Percentiles rank a stretch among this genome's conserved stretches.
Conservation (phyloP, 2,797 vertebrate genomes). For the Chelidonichthys spinosus region DNA sequence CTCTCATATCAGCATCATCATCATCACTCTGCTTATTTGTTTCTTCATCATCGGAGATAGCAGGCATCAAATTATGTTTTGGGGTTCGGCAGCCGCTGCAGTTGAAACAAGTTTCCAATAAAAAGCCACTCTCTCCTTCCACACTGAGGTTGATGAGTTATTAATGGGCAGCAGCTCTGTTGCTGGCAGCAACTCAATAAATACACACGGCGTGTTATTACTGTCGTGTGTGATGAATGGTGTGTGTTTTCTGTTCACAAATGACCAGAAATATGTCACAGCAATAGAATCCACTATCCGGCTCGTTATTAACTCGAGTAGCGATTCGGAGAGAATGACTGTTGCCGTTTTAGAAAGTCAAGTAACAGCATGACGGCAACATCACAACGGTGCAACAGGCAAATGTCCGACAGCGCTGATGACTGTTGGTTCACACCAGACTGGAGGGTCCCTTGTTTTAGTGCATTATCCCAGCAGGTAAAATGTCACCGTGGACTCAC, state of each 20-base stretch:
- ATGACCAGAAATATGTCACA: constrained; percentile 14
- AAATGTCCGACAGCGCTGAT: not conserved
- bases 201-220: constrained; percentile 6
- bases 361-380: constrained; percentile 7
- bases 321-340: not conserved
- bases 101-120: not conserved
- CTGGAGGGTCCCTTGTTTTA: not conserved
- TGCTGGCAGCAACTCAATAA: constrained; percentile 36
- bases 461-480: constrained; percentile 7
- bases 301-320: not conserved
- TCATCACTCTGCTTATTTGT: not conserved
- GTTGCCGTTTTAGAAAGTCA: not conserved
- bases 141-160: constrained; percentile 24
- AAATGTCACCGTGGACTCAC: constrained; percentile 10
- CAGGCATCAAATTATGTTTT: not conserved
- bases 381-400: not conserved
- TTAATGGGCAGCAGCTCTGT: constrained; percentile 21
- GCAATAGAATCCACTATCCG: not conserved
- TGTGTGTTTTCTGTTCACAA: constrained; percentile 18
- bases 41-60: not conserved
- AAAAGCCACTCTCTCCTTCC: constrained; percentile 1
- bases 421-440: not conserved
- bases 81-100: not conserved
- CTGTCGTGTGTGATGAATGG: constrained; percentile 28
- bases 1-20: not conserved